Conservation (phyloP, 2,888 invertebrate species). For the Lasioglossum morio region DNA sequence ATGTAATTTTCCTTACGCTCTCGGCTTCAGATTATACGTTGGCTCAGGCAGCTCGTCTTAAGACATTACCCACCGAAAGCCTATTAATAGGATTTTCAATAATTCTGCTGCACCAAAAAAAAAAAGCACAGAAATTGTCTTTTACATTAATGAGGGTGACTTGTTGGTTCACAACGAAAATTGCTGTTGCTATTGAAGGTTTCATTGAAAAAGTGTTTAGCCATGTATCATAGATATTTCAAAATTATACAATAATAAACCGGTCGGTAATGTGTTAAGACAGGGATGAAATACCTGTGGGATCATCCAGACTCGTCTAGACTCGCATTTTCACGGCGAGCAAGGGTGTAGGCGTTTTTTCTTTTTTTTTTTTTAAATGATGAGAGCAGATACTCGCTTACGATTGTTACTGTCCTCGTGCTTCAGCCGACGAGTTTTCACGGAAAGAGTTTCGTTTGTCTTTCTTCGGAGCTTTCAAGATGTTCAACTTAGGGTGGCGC, state of each 20-base stretch:
- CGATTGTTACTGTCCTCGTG: too few species aligned
- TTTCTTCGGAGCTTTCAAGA: not conserved
- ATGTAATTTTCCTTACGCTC: slow-evolving; percentile 21
- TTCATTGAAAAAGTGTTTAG: too few species aligned
- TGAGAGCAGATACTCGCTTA: not conserved
- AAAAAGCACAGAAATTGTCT: too few species aligned
- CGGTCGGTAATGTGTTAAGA: too few species aligned
- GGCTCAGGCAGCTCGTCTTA: not conserved
- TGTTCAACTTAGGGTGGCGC: not conserved
- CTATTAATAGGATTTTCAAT: too few species aligned
- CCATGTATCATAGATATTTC: too few species aligned
- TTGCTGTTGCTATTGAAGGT: too few species aligned
- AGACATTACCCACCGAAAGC: too few species aligned
- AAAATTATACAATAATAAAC: too few species aligned
- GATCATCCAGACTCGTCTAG: not conserved
- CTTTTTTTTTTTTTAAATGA: not conserved
- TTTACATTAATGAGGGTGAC: too few species aligned
- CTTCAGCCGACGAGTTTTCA: not conserved
- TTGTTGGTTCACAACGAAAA: too few species aligned
- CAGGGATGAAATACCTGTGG: not conserved
- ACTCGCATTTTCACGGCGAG: not conserved
- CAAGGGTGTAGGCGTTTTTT: not conserved
- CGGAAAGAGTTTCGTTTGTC: not conserved
- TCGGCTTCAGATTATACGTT: not conserved
- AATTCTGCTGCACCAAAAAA: too few species aligned